These are phyloP conservation scores for Paratilapia polleni DNA, from an alignment of 2,113 vertebrate species.

Conservation along the genomic window DNA sequence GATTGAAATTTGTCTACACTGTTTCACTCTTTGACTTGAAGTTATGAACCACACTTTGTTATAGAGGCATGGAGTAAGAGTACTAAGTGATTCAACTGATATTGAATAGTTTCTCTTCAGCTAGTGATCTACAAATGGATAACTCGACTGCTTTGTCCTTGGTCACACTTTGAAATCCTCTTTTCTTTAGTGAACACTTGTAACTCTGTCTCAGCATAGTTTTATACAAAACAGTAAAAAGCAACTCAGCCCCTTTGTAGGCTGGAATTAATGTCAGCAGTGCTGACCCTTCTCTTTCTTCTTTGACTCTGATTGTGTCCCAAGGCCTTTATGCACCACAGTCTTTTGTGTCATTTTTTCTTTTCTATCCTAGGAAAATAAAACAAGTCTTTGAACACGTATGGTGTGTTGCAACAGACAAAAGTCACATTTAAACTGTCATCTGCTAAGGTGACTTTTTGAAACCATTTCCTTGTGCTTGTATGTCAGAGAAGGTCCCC, in stretches of 20 bases:
- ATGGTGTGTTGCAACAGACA: not conserved
- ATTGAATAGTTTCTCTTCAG: conserved; percentile 44
- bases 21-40: conserved; percentile 18
- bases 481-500: conserved; percentile 62
- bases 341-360: conserved; percentile 34
- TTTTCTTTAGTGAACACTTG: conserved; percentile 27
- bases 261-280: conserved; percentile 30
- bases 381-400: conserved; percentile 8
- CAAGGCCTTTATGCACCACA: conserved; percentile 27
- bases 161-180: conserved; percentile 18
- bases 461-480: conserved; percentile 40
- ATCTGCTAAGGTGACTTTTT: conserved; percentile 76
- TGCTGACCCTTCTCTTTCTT: conserved; percentile 24
- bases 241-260: conserved; percentile 5
- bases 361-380: conserved; percentile 22
- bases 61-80: conserved; percentile 7
- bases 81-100: conserved; percentile 21
- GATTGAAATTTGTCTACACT: conserved; percentile 22
- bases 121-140: conserved; percentile 21
- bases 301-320: conserved; percentile 21
- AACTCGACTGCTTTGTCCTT: conserved; percentile 39
- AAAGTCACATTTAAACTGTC: conserved; percentile 52
- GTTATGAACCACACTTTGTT: conserved; percentile 13
- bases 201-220: not conserved
- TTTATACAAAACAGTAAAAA: conserved; percentile 35